Base-by-base conservation (phyloP, 2,888 invertebrate species). In the Eristalinus aeneus region DNA sequence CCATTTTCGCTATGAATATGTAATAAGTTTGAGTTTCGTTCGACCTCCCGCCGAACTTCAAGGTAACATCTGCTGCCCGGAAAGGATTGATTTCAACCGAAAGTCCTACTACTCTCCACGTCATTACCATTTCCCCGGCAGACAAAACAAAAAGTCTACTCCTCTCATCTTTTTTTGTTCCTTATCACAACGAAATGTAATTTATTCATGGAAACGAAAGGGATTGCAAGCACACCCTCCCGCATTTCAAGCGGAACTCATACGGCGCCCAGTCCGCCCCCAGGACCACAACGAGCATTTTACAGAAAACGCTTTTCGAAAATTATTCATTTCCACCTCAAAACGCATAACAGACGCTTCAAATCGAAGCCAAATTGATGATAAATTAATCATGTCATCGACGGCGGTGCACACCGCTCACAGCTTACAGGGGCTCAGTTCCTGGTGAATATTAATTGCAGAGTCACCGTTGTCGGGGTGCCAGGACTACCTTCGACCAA, bases 311-410 rank as follows among this genome's bases (percentile, higher is more conserved):
- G 20, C 22, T 56, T 56, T 56, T 1, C 8, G 20, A 65, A 85
- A 86, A 77, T 85, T 72, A 81, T 77, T 81, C 81, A 86, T 81
- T 77, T 86, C 73, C 76, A 81, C 65, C 65, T 77, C 69, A 84
- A 32, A 85, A 72, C 79, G 60, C 69, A 56, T 31, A 73, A 78
- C 71, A 81, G 58, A 58, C 46, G 56, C 56, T 63, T n/a, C 60
- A 56, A 69, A 54, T 63, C 81, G 20, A 76, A 72, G 39, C 56
- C 34, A 74, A 73, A 82, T 63, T 82, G 82, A 86, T 86, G 82
- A 86, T 78, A 67, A 78, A 86, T 86, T 86, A 86, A 77, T 82
- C 86, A 82, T 82, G 77, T 82, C 82, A 86, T 65, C 72, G 46
- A 46, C 22, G 32, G 23, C 27, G 65, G 20, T 16, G 74, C 39